Evolutionary conservation across 1,140 invertebrate genomes (phyloP).

Genomic region (Saccostrea echinata): DNA sequence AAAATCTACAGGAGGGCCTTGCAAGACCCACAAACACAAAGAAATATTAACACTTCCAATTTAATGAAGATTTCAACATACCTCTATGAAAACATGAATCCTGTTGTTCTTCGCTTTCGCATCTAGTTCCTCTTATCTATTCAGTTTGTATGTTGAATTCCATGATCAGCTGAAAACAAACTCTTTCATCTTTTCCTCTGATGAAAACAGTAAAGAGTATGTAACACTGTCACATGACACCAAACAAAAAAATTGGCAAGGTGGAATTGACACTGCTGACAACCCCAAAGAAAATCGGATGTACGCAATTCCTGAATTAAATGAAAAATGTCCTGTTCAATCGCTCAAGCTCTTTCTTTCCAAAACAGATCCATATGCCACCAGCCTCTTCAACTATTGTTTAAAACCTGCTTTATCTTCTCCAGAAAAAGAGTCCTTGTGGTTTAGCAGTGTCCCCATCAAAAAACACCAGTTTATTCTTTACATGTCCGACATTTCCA

Average conservation of each 20-base stretch:
- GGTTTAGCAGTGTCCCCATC: not conserved
- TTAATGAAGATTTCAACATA: not conserved
- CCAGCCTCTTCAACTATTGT: too few species aligned
- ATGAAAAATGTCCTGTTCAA: not conserved
- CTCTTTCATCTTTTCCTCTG: not conserved
- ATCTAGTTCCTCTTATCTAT: not conserved
- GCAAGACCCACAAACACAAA: not conserved
- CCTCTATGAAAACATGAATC: not conserved
- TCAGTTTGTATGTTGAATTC: not conserved
- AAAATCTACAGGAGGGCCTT: not conserved
- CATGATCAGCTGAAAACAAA: not conserved
- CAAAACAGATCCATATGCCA: not conserved
- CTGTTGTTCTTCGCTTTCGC: not conserved
- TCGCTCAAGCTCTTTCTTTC: not conserved
- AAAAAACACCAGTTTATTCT: constrained; percentile 46
- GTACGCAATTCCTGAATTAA: not conserved
- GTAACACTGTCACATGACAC: not conserved
- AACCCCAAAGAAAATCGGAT: too few species aligned
- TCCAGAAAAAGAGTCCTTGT: too few species aligned
- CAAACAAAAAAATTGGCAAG: not conserved
- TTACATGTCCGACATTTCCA: constrained; percentile 44
- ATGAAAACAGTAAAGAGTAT: not conserved
- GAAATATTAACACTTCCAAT: not conserved
- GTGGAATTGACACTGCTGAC: too few species aligned
- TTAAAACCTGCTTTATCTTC: too few species aligned